Evolutionary conservation across 2,797 vertebrate genomes (phyloP).

Genomic region (Premnoplex brunnescens): DNA sequence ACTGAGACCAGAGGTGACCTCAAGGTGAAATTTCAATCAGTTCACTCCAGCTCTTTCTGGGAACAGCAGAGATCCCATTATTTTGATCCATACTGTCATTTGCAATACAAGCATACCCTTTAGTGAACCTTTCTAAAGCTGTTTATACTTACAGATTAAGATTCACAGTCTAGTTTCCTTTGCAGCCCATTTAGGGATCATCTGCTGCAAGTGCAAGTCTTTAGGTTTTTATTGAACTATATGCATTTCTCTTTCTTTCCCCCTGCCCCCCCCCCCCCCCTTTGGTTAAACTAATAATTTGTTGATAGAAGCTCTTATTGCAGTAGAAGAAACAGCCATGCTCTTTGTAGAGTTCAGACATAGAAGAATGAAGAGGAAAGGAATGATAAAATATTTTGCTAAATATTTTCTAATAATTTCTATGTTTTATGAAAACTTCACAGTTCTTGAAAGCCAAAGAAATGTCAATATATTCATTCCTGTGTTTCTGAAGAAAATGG

Average conservation of each 20-base stretch:
- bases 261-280: too few species aligned
- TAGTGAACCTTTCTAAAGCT: background rate
- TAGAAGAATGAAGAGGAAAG: background rate
- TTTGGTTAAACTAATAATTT: background rate
- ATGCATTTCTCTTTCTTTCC: background rate
- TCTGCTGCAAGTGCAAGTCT: background rate
- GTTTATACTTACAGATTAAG: background rate
- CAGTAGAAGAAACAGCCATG: background rate
- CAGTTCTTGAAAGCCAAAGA: background rate
- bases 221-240: background rate
- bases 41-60: background rate
- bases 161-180: background rate
- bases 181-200: background rate
- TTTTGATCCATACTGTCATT: slow-evolving; percentile 18
- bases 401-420: background rate
- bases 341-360: background rate
- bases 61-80: background rate
- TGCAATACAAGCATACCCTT: background rate
- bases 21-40: slow-evolving; percentile 12
- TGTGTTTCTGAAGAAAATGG: background rate
- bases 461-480: background rate
- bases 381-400: background rate
- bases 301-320: background rate
- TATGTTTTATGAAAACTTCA: background rate
- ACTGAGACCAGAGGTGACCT: background rate